A percentile compares a stretch with the other conserved stretches of the same genome.
Conservation (phyloP, 2,888 invertebrate genomes). For the Synergus gifuensis region DNA sequence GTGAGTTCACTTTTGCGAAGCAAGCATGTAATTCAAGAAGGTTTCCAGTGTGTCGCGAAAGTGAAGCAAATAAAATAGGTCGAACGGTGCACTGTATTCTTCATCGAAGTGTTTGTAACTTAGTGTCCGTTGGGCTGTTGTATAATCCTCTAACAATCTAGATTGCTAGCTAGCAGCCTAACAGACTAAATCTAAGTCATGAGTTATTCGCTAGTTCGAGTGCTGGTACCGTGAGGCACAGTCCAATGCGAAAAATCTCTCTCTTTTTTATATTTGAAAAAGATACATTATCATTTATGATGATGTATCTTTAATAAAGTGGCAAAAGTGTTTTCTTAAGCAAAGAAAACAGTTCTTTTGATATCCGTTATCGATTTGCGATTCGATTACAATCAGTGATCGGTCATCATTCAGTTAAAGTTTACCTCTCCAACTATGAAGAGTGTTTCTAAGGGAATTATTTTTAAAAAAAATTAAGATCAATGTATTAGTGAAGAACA, state of each 20-base stretch:
- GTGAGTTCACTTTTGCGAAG: neutral
- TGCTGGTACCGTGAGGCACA: neutral
- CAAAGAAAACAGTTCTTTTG: neutral
- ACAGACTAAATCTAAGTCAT: constrained; percentile 6
- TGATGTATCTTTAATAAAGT: neutral
- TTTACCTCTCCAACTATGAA: too few relatives aligned
- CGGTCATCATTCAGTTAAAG: too few relatives aligned
- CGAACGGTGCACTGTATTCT: constrained; percentile 15
- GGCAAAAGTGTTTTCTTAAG: neutral
- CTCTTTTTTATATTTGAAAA: neutral
- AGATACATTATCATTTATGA: neutral
- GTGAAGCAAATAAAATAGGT: constrained; percentile 36
- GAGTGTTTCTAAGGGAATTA: too few relatives aligned
- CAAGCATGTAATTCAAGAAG: constrained; percentile 21
- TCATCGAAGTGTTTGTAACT: constrained; percentile 24
- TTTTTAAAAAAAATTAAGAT: too few relatives aligned
- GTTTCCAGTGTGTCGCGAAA: constrained; percentile 21
- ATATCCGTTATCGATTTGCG: neutral
- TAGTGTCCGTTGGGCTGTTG: constrained; percentile 3
- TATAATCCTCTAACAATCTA: constrained; percentile 7
- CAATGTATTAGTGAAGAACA: too few relatives aligned
- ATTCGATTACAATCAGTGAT: neutral
- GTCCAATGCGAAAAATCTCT: neutral
- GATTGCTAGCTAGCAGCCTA: neutral
- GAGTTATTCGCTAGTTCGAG: constrained; percentile 18